A percentile compares a stretch with the other conserved stretches of the same genome.
Conservation (phyloP, 2,113 vertebrate genomes). For the Ptychochromis oligacanthus region DNA sequence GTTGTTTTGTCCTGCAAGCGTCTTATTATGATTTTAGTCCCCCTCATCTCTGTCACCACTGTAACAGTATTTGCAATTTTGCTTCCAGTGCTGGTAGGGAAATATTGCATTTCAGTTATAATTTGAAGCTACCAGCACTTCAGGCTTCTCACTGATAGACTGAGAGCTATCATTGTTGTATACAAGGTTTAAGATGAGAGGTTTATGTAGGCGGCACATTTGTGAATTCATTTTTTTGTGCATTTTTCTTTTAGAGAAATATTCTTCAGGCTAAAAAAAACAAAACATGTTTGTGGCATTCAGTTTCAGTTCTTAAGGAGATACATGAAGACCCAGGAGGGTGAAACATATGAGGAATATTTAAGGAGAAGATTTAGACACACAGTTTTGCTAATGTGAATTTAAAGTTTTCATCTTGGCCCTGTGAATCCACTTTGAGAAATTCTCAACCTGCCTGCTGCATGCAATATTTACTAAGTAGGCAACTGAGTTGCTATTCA, state of each 20-base stretch:
- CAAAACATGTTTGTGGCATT: background rate
- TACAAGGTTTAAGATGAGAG: slow-evolving; percentile 44
- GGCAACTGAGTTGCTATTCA: background rate
- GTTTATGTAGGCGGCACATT: slow-evolving; percentile 57
- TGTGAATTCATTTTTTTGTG: background rate
- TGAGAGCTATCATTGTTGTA: slow-evolving; percentile 12
- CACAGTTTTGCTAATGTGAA: background rate
- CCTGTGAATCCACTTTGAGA: background rate
- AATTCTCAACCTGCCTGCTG: slow-evolving; percentile 10
- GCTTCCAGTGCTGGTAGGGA: slow-evolving; percentile 5
- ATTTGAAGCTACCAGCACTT: slow-evolving; percentile 22
- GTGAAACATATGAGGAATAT: background rate
- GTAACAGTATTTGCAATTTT: slow-evolving; percentile 13
- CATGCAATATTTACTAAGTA: slow-evolving; percentile 15
- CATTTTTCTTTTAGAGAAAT: slow-evolving; percentile 20
- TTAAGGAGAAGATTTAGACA: background rate
- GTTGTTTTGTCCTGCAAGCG: slow-evolving; percentile 55
- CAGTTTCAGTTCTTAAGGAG: background rate
- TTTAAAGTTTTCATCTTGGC: background rate
- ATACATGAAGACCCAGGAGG: background rate
- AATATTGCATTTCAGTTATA: slow-evolving; percentile 19
- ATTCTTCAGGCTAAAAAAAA: background rate
- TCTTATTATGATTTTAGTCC: slow-evolving; percentile 33
- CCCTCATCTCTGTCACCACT: slow-evolving; percentile 27
- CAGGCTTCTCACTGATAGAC: slow-evolving; percentile 39